phyloP scores from a whole-genome alignment of 2,113 vertebrate genomes.

The Osmerus mordax region DNA sequence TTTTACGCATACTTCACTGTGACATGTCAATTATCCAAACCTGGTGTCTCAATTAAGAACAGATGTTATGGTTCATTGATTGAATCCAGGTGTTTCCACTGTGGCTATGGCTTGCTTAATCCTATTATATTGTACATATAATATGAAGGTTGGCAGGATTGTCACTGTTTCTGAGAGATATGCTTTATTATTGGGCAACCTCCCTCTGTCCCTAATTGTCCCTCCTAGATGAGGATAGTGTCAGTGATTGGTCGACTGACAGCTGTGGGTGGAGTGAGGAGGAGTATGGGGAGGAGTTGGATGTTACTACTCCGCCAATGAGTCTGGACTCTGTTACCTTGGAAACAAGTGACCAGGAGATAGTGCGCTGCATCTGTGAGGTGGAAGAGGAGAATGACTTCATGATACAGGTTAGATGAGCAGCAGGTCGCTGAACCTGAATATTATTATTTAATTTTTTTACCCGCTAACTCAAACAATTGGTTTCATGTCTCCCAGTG shows the following conservation, averaged over 20 bases:
- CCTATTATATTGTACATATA: neutral
- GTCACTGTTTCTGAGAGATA: neutral
- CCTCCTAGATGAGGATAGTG: conserved; percentile 83
- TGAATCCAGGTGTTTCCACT: conserved; percentile 46
- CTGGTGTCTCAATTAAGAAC: neutral
- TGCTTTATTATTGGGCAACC: neutral
- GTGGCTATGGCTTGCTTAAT: conserved; percentile 51
- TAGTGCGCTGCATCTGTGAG: conserved; percentile 92
- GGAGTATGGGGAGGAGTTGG: conserved; percentile 82
- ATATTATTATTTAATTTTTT: neutral
- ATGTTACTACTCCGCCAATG: conserved; percentile 81
- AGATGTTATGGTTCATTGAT: conserved; percentile 28
- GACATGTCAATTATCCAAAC: neutral
- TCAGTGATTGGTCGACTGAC: conserved; percentile 89
- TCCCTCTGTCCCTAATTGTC: conserved; percentile 17
- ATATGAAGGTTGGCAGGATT: neutral
- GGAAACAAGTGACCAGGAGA: conserved; percentile 79
- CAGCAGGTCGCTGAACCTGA: neutral
- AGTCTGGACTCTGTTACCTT: conserved; percentile 75
- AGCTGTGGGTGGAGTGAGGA: conserved; percentile 94
- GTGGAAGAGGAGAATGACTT: conserved; percentile 97
- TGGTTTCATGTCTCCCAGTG: conserved; percentile 72
- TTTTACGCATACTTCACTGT: neutral
- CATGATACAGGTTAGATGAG: conserved; percentile 89
- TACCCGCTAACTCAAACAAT: neutral